Base-by-base conservation (phyloP, 2,888 invertebrate species). In the Drosophila vallismaia region DNA sequence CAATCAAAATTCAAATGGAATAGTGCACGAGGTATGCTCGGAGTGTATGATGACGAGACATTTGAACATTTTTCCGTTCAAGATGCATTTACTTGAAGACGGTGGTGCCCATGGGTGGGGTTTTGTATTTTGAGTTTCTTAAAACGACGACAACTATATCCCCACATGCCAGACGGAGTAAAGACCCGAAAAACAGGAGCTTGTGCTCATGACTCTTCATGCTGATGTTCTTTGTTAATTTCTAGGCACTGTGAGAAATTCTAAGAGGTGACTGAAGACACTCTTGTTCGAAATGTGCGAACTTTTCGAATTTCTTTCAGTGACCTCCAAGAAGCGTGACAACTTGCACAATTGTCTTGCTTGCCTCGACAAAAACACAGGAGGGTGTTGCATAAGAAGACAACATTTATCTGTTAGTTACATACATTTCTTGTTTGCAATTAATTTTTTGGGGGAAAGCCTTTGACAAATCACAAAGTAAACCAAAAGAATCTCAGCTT, bases 211-310 rank as follows among this genome's bases (percentile, higher is more conserved):
- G 83, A 73, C 86, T 36, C 36, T 82, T 79, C 63, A 75, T 82
- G 83, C 79, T 87, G 86, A 87, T 85, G 86, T 79, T 74, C 82
- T 82, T 87, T 82, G 86, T 82, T 85, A 85, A 82, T 87, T 85
- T 82, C 59, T 68, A 64, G 79, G 79, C 60, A 74, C 70, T 36
- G 62, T 49, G 40, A 52, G 51, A 60, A 51, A 58, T 42, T 3
- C 9, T 42, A 3, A 2, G 5, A n/a, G 5, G 5, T 36, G 6
- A 2, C 36, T 2, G 2, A 5, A 36, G n/a, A n/a, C 31, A 33
- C 2, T 36, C 36, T 36, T 12, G 2, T n/a, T 12, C 5, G n/a
- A 36, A 6, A n/a, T 2, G n/a, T n/a, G 1, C 0, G 2, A 9
- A 19, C 19, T 19, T 19, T 19, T 19, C 24, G 1, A 14, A 14